phyloP scores from a whole-genome alignment of 2,888 invertebrate genomes.

The Pandemis corylana region DNA sequence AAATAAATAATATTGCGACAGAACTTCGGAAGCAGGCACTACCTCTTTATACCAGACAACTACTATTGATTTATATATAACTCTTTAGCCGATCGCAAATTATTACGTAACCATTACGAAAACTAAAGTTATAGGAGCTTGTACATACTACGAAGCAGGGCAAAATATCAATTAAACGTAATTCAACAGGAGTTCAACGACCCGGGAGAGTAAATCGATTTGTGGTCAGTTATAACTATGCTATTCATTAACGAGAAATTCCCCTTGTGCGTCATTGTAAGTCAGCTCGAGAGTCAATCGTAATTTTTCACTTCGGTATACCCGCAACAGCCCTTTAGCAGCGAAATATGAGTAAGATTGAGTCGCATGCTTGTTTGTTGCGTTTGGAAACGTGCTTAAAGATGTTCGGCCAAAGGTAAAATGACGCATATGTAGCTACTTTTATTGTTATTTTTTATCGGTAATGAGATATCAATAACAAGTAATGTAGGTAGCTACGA shows the following conservation, averaged over 20 bases:
- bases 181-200: constrained; percentile 28
- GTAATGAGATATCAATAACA: no score
- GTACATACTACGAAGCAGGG: constrained; percentile 29
- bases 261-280: constrained; percentile 26
- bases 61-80: not conserved
- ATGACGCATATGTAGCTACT: not conserved
- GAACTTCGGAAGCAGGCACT: constrained; percentile 24
- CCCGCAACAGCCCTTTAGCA: constrained; percentile 6
- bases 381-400: constrained; percentile 13
- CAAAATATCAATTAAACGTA: constrained; percentile 35
- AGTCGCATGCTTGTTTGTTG: constrained; percentile 11
- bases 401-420: not conserved
- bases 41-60: constrained; percentile 4
- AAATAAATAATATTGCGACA: constrained; percentile 33
- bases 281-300: constrained; percentile 23
- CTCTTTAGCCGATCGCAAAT: constrained; percentile 15
- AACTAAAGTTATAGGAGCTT: constrained; percentile 17
- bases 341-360: constrained; percentile 27
- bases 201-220: constrained; percentile 35
- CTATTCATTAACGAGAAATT: constrained; percentile 25
- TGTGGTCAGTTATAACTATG: constrained; percentile 22
- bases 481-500: no score
- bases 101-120: constrained; percentile 28
- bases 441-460: not conserved
- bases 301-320: constrained; percentile 12